Evolutionary conservation across 1,140 invertebrate genomes (phyloP), one percentile per base, ranked within the genome.

Genomic region (Drosophila triauraria): DNA sequence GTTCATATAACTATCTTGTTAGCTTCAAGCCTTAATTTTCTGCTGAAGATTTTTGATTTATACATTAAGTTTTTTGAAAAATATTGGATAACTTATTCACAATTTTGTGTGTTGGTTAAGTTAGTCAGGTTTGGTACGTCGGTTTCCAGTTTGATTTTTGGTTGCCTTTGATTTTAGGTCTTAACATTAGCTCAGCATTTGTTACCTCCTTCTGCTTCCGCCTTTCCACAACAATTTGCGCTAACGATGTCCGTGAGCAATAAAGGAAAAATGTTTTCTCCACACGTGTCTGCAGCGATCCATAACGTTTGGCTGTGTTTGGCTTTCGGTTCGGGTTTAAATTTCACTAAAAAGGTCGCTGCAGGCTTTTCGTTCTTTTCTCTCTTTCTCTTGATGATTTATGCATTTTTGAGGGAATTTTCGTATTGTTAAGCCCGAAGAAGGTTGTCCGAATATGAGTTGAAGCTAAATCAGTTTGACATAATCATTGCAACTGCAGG

Each of bases 221-320:
- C 51, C 62, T 67, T 75, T 68, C 68, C 60, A 65, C 76, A 84
- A 90, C 81, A 90, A 88, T 88, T 88, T 90, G 81, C 35, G 71
- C 85, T 90, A 88, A 88, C 85, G 81, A 90, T 84, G 81, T 85
- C 75, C 85, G 78, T 85, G 69, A 84, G 85, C 80, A 59, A 84
- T 62, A 47, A 68, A 72, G 68, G 70, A 65, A 50, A 58, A 75
- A 61, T 65, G 67, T 58, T 68, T 63, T 23, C 40, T 54, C 17
- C 25, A 63, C 75, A 88, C 78, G 85, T 88, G 75, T 56, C 80
- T 47, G 62, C 59, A 54, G 20, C 61, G 69, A 78, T 61, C 80
- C 80, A 61, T 58, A 59, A 62, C 30, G 17, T 42, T 58, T 17
- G 35, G 1, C 38, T 59, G 25, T 58, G 20, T 54, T 47, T 51